phyloP scores from a whole-genome alignment of 1,140 invertebrate species.

The Diabrotica undecimpunctata region DNA sequence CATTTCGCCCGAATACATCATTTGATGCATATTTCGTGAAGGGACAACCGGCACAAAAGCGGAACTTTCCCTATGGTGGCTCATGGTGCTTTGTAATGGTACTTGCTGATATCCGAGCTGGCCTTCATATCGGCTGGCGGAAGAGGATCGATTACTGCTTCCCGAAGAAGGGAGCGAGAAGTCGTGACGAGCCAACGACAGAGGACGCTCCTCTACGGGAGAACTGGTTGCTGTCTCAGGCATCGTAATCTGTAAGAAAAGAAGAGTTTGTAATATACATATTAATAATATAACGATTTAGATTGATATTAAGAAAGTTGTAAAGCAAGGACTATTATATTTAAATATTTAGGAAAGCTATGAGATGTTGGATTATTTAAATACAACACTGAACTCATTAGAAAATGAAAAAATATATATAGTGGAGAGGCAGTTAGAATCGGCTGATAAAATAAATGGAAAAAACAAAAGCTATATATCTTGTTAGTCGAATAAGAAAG shows the following conservation, averaged over 20 bases:
- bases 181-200: constrained; percentile 36
- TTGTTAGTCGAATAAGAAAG: no score
- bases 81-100: constrained; percentile 47
- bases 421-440: no score
- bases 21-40: constrained; percentile 63
- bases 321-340: no score
- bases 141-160: constrained; percentile 30
- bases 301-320: no score
- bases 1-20: constrained; percentile 64
- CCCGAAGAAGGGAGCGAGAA: constrained; percentile 34
- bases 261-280: not conserved
- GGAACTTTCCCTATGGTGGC: constrained; percentile 69
- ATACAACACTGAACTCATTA: no score
- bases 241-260: constrained; percentile 31
- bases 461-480: no score
- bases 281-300: no score
- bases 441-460: no score
- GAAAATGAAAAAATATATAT: no score
- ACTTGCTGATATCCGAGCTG: constrained; percentile 65
- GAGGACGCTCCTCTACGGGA: constrained; percentile 34
- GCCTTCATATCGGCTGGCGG: constrained; percentile 55
- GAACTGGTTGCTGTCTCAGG: constrained; percentile 33
- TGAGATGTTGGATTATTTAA: no score
- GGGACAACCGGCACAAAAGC: constrained; percentile 82
- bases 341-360: no score